Evolutionary conservation across 1,140 invertebrate genomes (phyloP).

Genomic region (Drosophila repletoides): DNA sequence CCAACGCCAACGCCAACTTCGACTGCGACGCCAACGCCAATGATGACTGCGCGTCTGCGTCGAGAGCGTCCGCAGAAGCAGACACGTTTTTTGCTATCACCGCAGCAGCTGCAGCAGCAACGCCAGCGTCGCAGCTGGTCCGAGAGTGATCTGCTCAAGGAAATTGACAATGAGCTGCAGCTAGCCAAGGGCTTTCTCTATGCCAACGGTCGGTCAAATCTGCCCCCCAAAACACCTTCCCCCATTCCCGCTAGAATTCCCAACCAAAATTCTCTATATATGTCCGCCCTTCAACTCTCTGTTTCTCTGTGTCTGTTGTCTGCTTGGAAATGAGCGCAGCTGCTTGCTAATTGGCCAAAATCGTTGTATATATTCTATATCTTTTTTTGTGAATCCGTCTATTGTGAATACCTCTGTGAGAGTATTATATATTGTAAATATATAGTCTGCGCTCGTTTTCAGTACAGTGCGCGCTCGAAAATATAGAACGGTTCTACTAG

Average conservation of each 20-base stretch:
- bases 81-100: constrained; percentile 72
- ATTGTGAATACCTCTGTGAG: too few relatives aligned
- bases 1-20: not conserved
- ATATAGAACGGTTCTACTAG: too few relatives aligned
- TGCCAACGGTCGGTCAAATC: constrained; percentile 74
- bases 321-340: constrained; percentile 37
- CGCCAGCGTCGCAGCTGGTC: constrained; percentile 74
- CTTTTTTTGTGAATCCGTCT: too few relatives aligned
- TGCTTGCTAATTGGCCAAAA: constrained; percentile 39
- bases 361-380: constrained; percentile 21
- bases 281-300: constrained; percentile 36
- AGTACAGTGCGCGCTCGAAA: too few relatives aligned
- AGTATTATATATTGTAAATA: not conserved
- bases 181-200: constrained; percentile 86
- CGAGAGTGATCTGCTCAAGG: constrained; percentile 85
- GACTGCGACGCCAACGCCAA: constrained; percentile 6
- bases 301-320: constrained; percentile 4
- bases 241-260: not conserved
- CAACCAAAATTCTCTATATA: constrained; percentile 10
- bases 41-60: constrained; percentile 46
- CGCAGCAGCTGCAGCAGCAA: constrained; percentile 68
- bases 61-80: constrained; percentile 64
- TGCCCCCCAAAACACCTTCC: not conserved
- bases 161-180: constrained; percentile 86
- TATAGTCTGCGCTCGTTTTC: constrained; percentile 21